Evolutionary conservation across 2,113 vertebrate species (phyloP).

Genomic region (Litocranius walleri): DNA sequence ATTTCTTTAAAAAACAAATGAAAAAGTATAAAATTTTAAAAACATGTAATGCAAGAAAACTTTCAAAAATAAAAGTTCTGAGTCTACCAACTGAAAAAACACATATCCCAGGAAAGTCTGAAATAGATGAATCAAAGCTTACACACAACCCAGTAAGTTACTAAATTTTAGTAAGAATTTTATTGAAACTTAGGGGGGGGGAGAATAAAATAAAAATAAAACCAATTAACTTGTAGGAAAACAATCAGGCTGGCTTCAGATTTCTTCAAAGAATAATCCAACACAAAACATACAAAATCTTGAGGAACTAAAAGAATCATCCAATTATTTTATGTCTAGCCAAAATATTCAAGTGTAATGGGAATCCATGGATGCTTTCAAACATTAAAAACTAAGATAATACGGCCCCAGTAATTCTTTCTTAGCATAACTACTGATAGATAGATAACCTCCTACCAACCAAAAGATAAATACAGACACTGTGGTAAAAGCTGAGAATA

Average conservation of each 20-base stretch:
- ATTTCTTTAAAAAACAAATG: not conserved
- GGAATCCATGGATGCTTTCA: not conserved
- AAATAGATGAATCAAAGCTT: not conserved
- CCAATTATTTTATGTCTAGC: not conserved
- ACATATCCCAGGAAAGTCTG: not conserved
- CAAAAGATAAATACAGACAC: not conserved
- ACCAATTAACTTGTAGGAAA: not conserved
- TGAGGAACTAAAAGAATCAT: not conserved
- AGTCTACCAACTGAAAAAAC: not conserved
- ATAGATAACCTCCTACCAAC: not conserved
- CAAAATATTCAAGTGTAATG: not conserved
- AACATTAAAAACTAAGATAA: not conserved
- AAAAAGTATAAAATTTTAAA: not conserved
- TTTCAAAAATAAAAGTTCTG: not conserved
- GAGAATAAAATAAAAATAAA: slow-evolving; percentile 24
- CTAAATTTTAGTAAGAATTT: not conserved
- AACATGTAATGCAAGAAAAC: not conserved
- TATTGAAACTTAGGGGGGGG: not conserved
- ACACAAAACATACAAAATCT: not conserved
- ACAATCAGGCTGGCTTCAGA: not conserved
- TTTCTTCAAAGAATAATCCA: not conserved
- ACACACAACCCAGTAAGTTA: not conserved
- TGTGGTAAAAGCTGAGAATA: not conserved
- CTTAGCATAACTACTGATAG: not conserved
- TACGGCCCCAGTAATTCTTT: not conserved